Percentiles rank a stretch among this genome's conserved stretches.
phyloP scores from a whole-genome alignment of 1,140 invertebrate species.

The Caenorhabditis tropicalis region DNA sequence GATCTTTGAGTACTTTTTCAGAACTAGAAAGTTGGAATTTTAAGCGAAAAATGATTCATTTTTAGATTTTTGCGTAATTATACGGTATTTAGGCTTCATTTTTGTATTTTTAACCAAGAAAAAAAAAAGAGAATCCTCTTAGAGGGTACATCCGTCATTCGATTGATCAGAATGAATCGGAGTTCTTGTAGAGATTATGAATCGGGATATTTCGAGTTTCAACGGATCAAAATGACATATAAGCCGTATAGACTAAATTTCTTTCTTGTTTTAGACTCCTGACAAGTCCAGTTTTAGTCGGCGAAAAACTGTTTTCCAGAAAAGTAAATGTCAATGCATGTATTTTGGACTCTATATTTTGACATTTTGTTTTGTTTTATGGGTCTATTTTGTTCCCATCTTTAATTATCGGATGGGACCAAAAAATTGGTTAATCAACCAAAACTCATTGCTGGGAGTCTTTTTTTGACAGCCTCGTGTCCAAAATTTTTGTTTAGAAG shows the following conservation, averaged over 20 bases:
- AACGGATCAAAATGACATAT: too few species aligned
- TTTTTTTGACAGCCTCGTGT: neutral
- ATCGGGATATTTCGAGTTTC: too few species aligned
- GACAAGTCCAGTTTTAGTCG: too few species aligned
- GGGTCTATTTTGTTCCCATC: constrained; percentile 9
- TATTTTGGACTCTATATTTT: neutral
- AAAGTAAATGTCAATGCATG: too few species aligned
- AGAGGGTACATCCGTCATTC: too few species aligned
- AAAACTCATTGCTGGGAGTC: neutral
- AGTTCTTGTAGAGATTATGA: too few species aligned
- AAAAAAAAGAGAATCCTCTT: too few species aligned
- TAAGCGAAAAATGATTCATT: too few species aligned
- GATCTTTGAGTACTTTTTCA: neutral
- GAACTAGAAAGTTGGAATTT: neutral
- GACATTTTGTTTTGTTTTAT: neutral
- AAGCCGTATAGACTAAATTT: too few species aligned
- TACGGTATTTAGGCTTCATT: neutral
- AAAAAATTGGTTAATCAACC: constrained; percentile 1
- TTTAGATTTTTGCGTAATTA: neutral
- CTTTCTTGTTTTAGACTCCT: too few species aligned
- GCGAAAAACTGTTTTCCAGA: neutral
- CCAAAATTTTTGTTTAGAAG: neutral
- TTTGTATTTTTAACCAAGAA: too few species aligned
- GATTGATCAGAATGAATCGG: too few species aligned
- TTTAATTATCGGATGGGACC: neutral